A percentile compares a stretch with the other conserved stretches of the same genome.
phyloP scores from a whole-genome alignment of 2,113 vertebrate genomes.

The Malurus cyaneus region DNA sequence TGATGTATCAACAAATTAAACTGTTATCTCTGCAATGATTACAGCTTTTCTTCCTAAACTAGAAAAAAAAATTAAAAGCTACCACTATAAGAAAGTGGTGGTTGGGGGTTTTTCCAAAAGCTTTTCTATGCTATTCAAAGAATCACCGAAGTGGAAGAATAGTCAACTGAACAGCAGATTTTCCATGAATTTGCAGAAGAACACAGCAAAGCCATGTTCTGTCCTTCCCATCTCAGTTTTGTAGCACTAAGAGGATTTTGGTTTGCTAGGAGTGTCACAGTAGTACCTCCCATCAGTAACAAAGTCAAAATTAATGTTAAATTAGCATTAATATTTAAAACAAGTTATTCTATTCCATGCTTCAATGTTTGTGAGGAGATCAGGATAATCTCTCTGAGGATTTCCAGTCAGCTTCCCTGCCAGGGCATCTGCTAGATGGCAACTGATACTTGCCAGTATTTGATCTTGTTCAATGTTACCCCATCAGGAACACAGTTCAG shows the following conservation, averaged over 20 bases:
- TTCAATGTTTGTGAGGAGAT: conserved; percentile 28
- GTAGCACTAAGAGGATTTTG: not conserved
- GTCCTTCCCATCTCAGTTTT: not conserved
- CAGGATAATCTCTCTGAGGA: conserved; percentile 13
- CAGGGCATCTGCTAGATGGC: not conserved
- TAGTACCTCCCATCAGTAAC: not conserved
- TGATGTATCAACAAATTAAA: not conserved
- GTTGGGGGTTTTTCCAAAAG: not conserved
- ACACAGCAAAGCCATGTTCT: not conserved
- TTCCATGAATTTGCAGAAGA: not conserved
- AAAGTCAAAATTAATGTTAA: conserved; percentile 35
- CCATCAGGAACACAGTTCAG: not conserved
- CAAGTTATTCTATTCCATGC: conserved; percentile 23
- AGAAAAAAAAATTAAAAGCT: not conserved
- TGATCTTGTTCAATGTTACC: not conserved
- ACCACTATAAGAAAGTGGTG: not conserved
- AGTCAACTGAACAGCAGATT: not conserved
- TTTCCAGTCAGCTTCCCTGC: not conserved
- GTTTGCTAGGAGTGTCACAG: not conserved
- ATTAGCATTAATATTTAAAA: conserved; percentile 5
- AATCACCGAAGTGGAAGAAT: not conserved
- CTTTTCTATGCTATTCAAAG: not conserved
- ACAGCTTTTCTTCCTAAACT: not conserved
- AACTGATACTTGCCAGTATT: not conserved
- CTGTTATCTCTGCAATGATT: not conserved